These are phyloP conservation scores for Lophura swinhoii DNA, from an alignment of 2,797 vertebrate species.

Conservation along the genomic window DNA sequence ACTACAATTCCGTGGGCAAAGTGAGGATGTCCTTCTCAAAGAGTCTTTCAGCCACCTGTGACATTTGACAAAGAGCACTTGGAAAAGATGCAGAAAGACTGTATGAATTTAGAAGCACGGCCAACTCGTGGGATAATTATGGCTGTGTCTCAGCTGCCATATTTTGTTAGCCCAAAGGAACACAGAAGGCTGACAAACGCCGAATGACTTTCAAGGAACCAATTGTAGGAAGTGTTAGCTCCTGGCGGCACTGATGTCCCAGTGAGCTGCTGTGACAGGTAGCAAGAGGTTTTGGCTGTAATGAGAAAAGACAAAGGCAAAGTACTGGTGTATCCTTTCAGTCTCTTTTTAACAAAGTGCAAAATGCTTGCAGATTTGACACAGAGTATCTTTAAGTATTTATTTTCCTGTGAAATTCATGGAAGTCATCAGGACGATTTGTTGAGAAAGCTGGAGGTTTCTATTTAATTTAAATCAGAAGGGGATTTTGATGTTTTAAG, in stretches of 20 bases:
- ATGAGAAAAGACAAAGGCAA: slow-evolving; percentile 25
- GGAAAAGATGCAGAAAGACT: neutral
- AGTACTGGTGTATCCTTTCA: neutral
- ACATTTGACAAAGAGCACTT: slow-evolving; percentile 1
- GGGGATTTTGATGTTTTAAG: neutral
- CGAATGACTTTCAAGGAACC: slow-evolving; percentile 41
- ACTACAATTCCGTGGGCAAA: neutral
- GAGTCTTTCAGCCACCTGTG: neutral
- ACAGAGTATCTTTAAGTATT: neutral
- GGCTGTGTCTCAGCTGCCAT: slow-evolving; percentile 3
- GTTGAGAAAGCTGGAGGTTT: neutral
- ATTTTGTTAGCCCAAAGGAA: slow-evolving; percentile 32
- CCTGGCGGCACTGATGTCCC: neutral
- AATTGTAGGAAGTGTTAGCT: neutral
- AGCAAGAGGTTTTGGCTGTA: neutral
- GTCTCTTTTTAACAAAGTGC: slow-evolving; percentile 6
- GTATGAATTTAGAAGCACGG: neutral
- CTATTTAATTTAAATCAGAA: neutral
- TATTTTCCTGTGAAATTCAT: neutral
- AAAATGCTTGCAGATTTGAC: neutral
- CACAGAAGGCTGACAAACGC: neutral
- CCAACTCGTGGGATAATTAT: neutral
- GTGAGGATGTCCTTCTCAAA: neutral
- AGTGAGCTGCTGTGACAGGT: neutral
- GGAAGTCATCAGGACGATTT: neutral